phyloP scores from a whole-genome alignment of 92 coral and sea anemone genomes.

The Siderastrea radians region DNA sequence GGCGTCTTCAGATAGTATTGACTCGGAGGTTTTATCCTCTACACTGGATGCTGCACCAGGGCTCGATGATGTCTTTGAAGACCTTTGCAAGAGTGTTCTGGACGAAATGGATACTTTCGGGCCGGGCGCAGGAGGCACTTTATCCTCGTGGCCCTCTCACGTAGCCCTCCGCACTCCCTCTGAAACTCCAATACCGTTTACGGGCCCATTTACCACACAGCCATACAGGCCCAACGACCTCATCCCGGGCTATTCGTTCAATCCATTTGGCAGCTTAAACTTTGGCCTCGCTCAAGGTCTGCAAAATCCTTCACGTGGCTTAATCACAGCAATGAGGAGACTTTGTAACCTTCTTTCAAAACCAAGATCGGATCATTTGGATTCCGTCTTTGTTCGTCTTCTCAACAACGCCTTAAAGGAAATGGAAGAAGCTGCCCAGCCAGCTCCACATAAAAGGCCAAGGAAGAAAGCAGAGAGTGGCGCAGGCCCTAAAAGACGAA shows the following conservation, averaged over 20 bases:
- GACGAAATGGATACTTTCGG: conserved; percentile 10
- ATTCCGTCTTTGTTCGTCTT: conserved; percentile 38
- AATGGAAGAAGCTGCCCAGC: conserved; percentile 34
- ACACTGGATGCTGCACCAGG: conserved; percentile 9
- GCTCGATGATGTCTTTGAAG: conserved; percentile 36
- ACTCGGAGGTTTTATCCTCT: background rate
- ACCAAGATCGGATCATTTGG: conserved; percentile 46
- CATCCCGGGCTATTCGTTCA: background rate
- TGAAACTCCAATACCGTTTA: background rate
- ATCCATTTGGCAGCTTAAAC: conserved; percentile 30
- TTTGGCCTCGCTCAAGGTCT: conserved; percentile 18
- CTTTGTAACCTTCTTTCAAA: conserved; percentile 36
- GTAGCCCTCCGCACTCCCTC: background rate
- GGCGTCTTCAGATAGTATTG: conserved; percentile 10
- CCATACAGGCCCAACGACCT: no score
- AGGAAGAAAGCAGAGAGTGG: background rate
- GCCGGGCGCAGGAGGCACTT: background rate
- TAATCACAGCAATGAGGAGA: conserved; percentile 35
- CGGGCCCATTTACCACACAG: background rate
- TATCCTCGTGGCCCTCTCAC: background rate
- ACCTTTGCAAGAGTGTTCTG: conserved; percentile 11
- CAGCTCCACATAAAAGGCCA: conserved; percentile 1
- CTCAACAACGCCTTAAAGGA: conserved; percentile 31
- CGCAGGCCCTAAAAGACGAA: background rate
- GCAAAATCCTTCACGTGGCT: conserved; percentile 27